A percentile compares a stretch with the other conserved stretches of the same genome.
These are phyloP conservation scores for Montipora cactus DNA, from an alignment of 64 coral and sea anemone species.

Conservation along the genomic window DNA sequence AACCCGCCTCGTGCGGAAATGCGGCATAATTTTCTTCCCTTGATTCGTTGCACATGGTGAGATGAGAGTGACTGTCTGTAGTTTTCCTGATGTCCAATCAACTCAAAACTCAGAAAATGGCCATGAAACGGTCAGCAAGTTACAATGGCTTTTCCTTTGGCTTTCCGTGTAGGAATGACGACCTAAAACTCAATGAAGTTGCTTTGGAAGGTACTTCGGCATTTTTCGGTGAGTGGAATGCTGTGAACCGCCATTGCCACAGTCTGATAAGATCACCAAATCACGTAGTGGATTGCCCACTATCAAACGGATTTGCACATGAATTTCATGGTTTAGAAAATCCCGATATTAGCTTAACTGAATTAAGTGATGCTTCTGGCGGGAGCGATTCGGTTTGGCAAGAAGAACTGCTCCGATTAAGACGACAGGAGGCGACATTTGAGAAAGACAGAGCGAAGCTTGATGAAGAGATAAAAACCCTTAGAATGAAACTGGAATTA, in stretches of 20 bases:
- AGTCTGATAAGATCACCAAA: slow-evolving; percentile 36
- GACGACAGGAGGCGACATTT: slow-evolving; percentile 10
- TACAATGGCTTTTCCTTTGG: slow-evolving; percentile 34
- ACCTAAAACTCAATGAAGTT: slow-evolving; percentile 3
- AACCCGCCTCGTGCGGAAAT: too few species aligned
- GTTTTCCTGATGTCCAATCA: slow-evolving; percentile 2
- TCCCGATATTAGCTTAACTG: slow-evolving; percentile 20
- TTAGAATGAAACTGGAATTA: slow-evolving; percentile 72
- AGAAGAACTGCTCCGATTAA: slow-evolving; percentile 24
- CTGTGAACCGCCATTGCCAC: background rate
- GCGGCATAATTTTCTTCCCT: background rate
- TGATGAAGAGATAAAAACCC: slow-evolving; percentile 81
- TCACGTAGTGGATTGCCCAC: slow-evolving; percentile 15
- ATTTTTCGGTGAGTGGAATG: slow-evolving; percentile 10
- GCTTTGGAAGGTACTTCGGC: background rate
- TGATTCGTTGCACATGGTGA: background rate
- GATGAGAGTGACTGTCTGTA: background rate
- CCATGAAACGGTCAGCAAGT: slow-evolving; percentile 33
- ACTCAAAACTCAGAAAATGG: slow-evolving; percentile 7
- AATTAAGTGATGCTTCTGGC: slow-evolving; percentile 37
- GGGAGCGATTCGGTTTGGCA: slow-evolving; percentile 39
- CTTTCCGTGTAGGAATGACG: background rate
- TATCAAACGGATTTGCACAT: slow-evolving; percentile 20
- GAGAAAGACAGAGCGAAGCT: slow-evolving; percentile 62
- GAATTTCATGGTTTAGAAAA: slow-evolving; percentile 8